Percentiles rank a stretch among this genome's conserved stretches.
phyloP scores from a whole-genome alignment of 2,888 invertebrate species.

The Sipha maydis region DNA sequence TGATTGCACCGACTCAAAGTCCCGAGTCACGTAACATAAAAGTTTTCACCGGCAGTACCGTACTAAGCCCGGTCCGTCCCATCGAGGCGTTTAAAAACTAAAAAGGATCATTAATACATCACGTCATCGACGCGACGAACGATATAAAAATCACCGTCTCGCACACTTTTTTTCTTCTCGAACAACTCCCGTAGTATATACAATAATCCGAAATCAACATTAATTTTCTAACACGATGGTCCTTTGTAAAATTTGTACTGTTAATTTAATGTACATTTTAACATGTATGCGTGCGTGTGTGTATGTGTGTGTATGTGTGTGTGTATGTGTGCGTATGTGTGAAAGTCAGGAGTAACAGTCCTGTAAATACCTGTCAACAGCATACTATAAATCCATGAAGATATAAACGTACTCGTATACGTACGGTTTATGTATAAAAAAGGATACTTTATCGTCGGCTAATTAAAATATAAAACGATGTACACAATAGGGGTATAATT shows the following conservation, averaged over 20 bases:
- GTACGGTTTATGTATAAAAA: neutral
- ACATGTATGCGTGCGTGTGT: too few species aligned
- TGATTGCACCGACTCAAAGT: too few species aligned
- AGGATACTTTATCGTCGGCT: neutral
- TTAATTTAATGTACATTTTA: neutral
- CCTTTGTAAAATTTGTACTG: neutral
- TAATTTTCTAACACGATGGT: neutral
- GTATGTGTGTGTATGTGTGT: too few species aligned
- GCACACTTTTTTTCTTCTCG: neutral
- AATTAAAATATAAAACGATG: neutral
- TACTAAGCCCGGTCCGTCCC: too few species aligned
- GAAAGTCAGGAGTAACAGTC: neutral
- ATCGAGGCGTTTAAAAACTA: neutral
- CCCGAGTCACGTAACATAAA: neutral
- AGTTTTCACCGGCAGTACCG: neutral
- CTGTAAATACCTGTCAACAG: neutral
- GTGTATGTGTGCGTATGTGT: too few species aligned
- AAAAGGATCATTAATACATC: neutral
- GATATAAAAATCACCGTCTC: neutral
- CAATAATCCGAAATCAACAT: neutral
- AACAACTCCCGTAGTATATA: neutral
- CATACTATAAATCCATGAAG: neutral
- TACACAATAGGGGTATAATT: neutral
- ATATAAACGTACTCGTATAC: neutral
- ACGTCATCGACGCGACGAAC: neutral